Base-by-base conservation (phyloP, 2,113 vertebrate genomes). In the Callaeas wilsoni region DNA sequence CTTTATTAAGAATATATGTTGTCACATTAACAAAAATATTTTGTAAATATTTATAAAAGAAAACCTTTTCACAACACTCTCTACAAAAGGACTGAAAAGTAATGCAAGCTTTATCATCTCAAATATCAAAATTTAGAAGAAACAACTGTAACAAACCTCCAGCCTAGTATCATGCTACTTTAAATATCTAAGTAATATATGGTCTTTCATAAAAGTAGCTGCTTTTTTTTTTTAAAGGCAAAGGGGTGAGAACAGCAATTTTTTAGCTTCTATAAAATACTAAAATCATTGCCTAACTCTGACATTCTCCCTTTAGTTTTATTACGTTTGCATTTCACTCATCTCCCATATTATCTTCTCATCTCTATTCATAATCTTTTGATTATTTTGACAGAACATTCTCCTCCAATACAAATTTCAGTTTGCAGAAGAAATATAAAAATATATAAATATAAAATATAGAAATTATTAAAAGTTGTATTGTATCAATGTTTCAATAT, bases 171-270 rank as follows among this genome's bases (percentile, higher is more conserved):
- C 21, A 46, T 9, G 15, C 9, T 44, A 41, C 56, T 50, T 90
- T 35, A 83, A 70, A 62, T 8, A 67, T 47, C 17, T 57, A 37
- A 32, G 16, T 47, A 46, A 67, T 23, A 68, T 23, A 7, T 29
- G 32, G 8, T 33, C 56, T 41, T 71, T 75, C 37, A 42, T 11
- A 70, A 39, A 87, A 47, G 6, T 13, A 44, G 8, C 4, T 56
- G 5, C 0, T 3, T 39, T 55, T 44, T 29, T 44, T 33, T 50
- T 56, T 53, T 22, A 21, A 30, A 8, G 7, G 6, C 1, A 0
- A 27, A 44, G 2, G 6, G 16, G 3, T 15, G 11, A 69, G 13
- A 70, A 53, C 5, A 70, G 10, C 3, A 47, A 30, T 57, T 82
- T 62, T 0, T 25, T 63, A 6, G 8, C 9, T 49, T 82, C 35